These are phyloP conservation scores for Danio tinwini DNA, from an alignment of 2,797 vertebrate genomes.

Conservation along the genomic window DNA sequence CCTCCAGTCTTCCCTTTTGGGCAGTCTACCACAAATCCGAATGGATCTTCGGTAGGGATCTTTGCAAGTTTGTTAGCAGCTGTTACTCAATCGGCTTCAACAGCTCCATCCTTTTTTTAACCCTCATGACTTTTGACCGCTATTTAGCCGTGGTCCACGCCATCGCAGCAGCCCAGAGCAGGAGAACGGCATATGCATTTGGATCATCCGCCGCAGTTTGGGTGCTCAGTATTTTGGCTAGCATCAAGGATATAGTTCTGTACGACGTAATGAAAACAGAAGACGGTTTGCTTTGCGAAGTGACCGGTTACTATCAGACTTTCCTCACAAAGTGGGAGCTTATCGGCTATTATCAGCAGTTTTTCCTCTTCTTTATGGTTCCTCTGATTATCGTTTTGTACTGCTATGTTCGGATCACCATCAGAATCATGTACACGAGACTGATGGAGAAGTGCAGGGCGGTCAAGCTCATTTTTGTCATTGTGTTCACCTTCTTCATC, in stretches of 20 bases:
- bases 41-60: constrained; percentile 76
- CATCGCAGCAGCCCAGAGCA: constrained; percentile 69
- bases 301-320: constrained; percentile 60
- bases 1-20: constrained; percentile 79
- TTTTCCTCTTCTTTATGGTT: constrained; percentile 78
- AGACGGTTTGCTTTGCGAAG: constrained; percentile 67
- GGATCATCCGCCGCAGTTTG: constrained; percentile 68
- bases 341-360: constrained; percentile 77
- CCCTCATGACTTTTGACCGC: constrained; percentile 83
- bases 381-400: constrained; percentile 76
- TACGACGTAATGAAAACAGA: constrained; percentile 51
- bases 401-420: constrained; percentile 78
- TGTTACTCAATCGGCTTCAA: constrained; percentile 80
- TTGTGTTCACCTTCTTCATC: constrained; percentile 77
- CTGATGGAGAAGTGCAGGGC: constrained; percentile 78
- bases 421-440: constrained; percentile 75
- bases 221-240: constrained; percentile 74
- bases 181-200: constrained; percentile 72
- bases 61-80: constrained; percentile 80
- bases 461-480: constrained; percentile 80
- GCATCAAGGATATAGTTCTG: constrained; percentile 77
- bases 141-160: constrained; percentile 84
- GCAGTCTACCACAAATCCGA: constrained; percentile 73
- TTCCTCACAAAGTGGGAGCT: constrained; percentile 71
- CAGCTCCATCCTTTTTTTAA: constrained; percentile 83